Percentiles rank a stretch among this genome's conserved stretches.
phyloP scores from a whole-genome alignment of 2,113 vertebrate species.

The Fregata magnificens region DNA sequence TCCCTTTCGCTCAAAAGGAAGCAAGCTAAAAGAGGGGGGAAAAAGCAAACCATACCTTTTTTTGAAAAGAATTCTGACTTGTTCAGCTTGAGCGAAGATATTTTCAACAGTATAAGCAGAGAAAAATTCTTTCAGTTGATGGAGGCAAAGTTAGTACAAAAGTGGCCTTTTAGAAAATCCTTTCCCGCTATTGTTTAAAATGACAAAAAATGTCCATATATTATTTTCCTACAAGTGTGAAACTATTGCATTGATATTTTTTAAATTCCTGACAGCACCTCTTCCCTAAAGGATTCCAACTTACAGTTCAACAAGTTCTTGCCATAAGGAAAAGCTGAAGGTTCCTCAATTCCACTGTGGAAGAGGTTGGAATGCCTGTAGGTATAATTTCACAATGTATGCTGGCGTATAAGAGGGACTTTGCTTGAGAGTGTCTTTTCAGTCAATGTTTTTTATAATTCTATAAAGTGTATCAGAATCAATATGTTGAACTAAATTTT shows the following conservation, averaged over 20 bases:
- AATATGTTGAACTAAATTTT: neutral
- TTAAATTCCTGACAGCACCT: neutral
- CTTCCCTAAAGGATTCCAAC: neutral
- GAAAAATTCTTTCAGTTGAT: neutral
- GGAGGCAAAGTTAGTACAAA: neutral
- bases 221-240: neutral
- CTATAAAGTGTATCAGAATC: neutral
- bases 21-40: fast-evolving
- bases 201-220: neutral
- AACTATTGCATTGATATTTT: neutral
- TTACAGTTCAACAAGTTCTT: neutral
- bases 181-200: neutral
- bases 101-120: neutral
- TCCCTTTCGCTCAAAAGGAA: neutral
- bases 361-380: neutral
- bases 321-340: neutral
- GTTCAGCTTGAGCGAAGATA: neutral
- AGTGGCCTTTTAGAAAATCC: neutral
- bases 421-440: neutral
- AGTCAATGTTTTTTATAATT: neutral
- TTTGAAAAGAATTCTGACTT: neutral
- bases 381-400: neutral
- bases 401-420: neutral
- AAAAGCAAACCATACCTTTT: fast-evolving
- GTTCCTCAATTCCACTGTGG: neutral